These are phyloP conservation scores for Colostygia pectinataria DNA, from an alignment of 2,888 invertebrate species.

Conservation along the genomic window DNA sequence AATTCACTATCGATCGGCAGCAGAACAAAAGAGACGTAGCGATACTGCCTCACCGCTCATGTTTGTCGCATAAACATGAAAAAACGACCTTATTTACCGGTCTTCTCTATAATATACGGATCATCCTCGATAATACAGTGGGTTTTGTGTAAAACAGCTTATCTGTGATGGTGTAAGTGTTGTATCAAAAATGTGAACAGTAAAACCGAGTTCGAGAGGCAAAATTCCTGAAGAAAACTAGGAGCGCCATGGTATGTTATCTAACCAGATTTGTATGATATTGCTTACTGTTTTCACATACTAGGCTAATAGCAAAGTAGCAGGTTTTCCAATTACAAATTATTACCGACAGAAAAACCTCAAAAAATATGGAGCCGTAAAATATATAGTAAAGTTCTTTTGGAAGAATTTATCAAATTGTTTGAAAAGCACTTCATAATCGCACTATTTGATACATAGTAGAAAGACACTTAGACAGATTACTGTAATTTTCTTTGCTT, in stretches of 20 bases:
- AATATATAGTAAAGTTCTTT: too few species aligned
- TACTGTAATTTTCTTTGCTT: slow-evolving; percentile 31
- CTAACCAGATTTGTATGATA: slow-evolving; percentile 14
- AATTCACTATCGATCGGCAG: slow-evolving; percentile 67
- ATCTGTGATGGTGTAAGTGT: slow-evolving; percentile 16
- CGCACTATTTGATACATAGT: not conserved
- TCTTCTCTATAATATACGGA: slow-evolving; percentile 41
- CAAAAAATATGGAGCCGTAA: too few species aligned
- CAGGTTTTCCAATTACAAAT: too few species aligned
- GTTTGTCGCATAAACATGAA: slow-evolving; percentile 76
- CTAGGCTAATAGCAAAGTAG: too few species aligned
- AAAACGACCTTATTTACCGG: slow-evolving; percentile 64
- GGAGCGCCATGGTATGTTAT: slow-evolving; percentile 43
- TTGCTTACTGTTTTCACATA: not conserved
- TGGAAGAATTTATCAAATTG: too few species aligned
- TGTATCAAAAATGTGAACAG: slow-evolving; percentile 29
- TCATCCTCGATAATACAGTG: slow-evolving; percentile 31
- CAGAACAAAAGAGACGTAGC: slow-evolving; percentile 59
- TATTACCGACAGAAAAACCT: too few species aligned
- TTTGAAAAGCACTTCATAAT: not conserved
- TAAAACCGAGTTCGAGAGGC: not conserved
- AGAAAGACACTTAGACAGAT: slow-evolving; percentile 6
- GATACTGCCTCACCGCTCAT: slow-evolving; percentile 59
- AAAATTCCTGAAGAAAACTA: slow-evolving; percentile 12
- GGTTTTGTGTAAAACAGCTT: slow-evolving; percentile 23